phyloP scores from a whole-genome alignment of 2,888 invertebrate species.

The Agrotis ipsilon region DNA sequence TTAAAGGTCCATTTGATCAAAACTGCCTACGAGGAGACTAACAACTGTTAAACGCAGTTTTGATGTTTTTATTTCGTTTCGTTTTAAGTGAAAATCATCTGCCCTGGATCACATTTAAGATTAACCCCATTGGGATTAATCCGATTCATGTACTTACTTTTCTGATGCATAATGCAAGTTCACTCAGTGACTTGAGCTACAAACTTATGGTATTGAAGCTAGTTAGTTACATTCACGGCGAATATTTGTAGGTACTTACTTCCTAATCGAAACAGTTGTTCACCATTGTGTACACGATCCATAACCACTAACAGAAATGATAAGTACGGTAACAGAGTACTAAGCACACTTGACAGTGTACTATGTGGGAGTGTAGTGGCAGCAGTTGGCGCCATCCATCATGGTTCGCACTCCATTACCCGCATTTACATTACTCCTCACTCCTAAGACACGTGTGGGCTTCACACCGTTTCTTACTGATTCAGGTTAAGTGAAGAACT shows the following conservation, averaged over 20 bases:
- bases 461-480: constrained; percentile 14
- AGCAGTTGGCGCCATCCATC: constrained; percentile 52
- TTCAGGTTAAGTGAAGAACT: constrained; percentile 20
- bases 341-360: constrained; percentile 15
- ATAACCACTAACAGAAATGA: constrained; percentile 17
- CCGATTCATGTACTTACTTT: too few species aligned
- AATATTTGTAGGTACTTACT: not conserved
- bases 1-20: too few species aligned
- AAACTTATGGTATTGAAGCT: not conserved
- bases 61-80: too few species aligned
- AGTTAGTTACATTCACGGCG: not conserved
- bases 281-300: constrained; percentile 14
- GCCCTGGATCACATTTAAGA: too few species aligned
- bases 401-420: constrained; percentile 52
- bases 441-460: constrained; percentile 17
- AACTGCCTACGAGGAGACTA: too few species aligned
- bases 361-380: constrained; percentile 36
- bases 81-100: too few species aligned
- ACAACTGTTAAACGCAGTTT: not conserved
- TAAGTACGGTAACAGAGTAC: constrained; percentile 25
- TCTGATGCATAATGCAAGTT: not conserved
- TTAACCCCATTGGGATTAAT: too few species aligned
- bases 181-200: not conserved
- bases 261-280: not conserved
- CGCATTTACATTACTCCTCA: constrained; percentile 30